phyloP scores from a whole-genome alignment of 2,113 vertebrate species.

The Erythrocercus mccallii region DNA sequence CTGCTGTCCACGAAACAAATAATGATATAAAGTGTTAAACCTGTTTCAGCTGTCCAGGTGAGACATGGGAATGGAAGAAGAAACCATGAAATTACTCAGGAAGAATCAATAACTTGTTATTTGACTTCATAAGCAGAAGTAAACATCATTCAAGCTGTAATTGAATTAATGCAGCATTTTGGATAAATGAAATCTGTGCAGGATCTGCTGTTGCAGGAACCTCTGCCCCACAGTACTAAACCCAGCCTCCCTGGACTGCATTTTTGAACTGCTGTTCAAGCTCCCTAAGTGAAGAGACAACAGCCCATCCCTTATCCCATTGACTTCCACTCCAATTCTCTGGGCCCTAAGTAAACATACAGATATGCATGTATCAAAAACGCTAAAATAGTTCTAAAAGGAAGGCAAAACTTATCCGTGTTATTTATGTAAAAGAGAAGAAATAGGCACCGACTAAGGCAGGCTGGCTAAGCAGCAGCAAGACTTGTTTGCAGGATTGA shows the following conservation, averaged over 20 bases:
- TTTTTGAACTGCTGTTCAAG: not conserved
- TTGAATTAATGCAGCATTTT: not conserved
- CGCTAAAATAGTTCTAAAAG: not conserved
- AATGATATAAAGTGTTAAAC: not conserved
- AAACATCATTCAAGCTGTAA: not conserved
- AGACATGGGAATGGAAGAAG: not conserved
- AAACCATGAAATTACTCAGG: not conserved
- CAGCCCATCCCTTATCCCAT: not conserved
- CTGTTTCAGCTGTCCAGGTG: not conserved
- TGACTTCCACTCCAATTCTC: fast-evolving
- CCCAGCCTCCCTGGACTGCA: not conserved
- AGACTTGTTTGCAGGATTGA: not conserved
- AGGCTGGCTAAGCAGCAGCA: not conserved
- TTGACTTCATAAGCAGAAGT: not conserved
- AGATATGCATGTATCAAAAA: not conserved
- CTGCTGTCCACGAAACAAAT: not conserved
- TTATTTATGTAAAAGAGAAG: not conserved
- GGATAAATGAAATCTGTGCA: not conserved
- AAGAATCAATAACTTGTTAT: not conserved
- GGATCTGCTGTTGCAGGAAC: not conserved
- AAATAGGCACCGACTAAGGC: not conserved
- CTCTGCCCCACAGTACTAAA: not conserved
- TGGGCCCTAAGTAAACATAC: not conserved
- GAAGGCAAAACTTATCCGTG: not conserved
- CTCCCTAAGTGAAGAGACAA: not conserved